Conservation (phyloP, 2,113 vertebrate genomes). For the Protobothrops mucrosquamatus region DNA sequence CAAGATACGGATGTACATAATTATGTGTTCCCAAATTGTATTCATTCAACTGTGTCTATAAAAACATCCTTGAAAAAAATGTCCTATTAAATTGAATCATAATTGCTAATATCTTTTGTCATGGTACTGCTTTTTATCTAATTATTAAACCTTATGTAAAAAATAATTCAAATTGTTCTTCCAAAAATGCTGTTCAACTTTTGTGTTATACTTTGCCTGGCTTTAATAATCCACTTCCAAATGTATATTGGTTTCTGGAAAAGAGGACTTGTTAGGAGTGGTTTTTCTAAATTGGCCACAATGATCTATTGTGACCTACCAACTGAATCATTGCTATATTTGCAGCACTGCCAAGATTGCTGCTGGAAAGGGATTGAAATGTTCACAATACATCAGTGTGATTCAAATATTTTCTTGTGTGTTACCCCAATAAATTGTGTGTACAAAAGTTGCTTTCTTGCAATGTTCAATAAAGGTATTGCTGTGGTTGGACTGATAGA, state of each 20-base stretch:
- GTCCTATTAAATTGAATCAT: constrained; percentile 18
- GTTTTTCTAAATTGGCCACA: constrained; percentile 69
- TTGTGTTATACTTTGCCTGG: constrained; percentile 66
- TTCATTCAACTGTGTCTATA: neutral
- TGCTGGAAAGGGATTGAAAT: constrained; percentile 49
- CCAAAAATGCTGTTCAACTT: constrained; percentile 63
- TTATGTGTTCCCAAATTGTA: constrained; percentile 24
- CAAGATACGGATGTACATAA: constrained; percentile 36
- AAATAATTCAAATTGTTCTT: constrained; percentile 60
- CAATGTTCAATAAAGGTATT: constrained; percentile 17
- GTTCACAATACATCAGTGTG: constrained; percentile 66
- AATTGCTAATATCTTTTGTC: constrained; percentile 50
- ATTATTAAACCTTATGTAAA: constrained; percentile 42
- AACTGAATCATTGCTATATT: constrained; percentile 65
- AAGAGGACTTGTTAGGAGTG: constrained; percentile 55
- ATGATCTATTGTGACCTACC: constrained; percentile 63
- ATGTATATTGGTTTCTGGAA: constrained; percentile 69
- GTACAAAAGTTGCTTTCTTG: constrained; percentile 27
- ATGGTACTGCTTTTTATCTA: constrained; percentile 54
- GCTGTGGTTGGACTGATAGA: neutral
- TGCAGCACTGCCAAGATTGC: constrained; percentile 65
- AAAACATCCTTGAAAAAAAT: neutral
- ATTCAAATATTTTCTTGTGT: constrained; percentile 54
- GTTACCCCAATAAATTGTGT: constrained; percentile 40
- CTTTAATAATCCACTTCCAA: constrained; percentile 63